Evolutionary conservation across 2,888 invertebrate species (phyloP), one percentile per base, ranked within the genome.

Genomic region (Cheilosia impressa): DNA sequence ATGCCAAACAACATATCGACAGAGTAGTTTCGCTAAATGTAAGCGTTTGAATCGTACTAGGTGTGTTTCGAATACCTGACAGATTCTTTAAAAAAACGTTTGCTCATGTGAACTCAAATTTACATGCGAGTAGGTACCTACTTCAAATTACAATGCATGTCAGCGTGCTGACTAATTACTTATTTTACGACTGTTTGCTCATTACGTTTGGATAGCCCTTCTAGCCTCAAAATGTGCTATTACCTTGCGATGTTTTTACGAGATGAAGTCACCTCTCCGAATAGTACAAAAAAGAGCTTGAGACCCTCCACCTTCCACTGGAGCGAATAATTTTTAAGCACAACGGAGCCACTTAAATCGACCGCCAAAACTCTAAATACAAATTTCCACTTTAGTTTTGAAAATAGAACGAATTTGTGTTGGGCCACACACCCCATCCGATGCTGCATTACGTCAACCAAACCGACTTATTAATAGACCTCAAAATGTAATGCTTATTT

Each of bases 371-470:
- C 34, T n/a, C n/a, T 17, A 24, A 10, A 9, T 22, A 41, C 52
- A 27, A 52, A n/a, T 53, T 41, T 24, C 17, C 50, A 53, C 52
- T 53, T 52, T 41, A 4, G 15, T 17, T 17, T 66, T n/a, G 10
- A 55, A 55, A 68, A 43, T 55, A 17, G 15, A 68, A 31, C 55
- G 2, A 15, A 52, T 57, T 69, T 63, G 58, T 47, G 52, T 58
- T 69, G 43, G 17, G 57, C n/a, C 71, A 52, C 45, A 69, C 65
- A 58, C 79, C 79, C 78, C 66, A 66, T 55, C 31, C 22, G 15
- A 19, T 15, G 5, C 53, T 31, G 22, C 52, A 76, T 81, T 85
- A 66, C 80, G 75, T 85, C 84, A 81, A 62, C 13, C 55, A 19
- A 17, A 6, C 22, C 50, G 10, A 38, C 58, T 69, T 84, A 84